Conservation (phyloP, 2,113 vertebrate genomes). For the Stigmatopora argus region DNA sequence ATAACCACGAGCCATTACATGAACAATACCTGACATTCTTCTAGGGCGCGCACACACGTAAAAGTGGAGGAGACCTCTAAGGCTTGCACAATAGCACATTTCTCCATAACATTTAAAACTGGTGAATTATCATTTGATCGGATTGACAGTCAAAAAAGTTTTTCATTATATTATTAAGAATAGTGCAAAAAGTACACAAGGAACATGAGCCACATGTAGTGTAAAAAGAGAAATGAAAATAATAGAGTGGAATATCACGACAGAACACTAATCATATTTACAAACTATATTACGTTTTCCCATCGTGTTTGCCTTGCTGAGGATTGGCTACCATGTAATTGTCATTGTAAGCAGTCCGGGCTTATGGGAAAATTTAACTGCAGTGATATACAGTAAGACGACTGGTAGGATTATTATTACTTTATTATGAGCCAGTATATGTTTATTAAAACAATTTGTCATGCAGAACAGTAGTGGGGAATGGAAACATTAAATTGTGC, state of each 20-base stretch:
- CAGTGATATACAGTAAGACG: constrained; percentile 94
- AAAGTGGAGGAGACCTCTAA: constrained; percentile 69
- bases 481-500: constrained; percentile 97
- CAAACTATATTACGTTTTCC: constrained; percentile 99
- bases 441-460: constrained; percentile 99
- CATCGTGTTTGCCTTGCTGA: constrained; percentile 88
- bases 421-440: constrained; percentile 99
- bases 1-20: constrained; percentile 93
- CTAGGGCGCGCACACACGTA: constrained; percentile 64
- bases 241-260: constrained; percentile 93
- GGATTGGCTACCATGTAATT: constrained; percentile 92
- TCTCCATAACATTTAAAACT: constrained; percentile 80
- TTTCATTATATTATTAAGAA: constrained; percentile 86
- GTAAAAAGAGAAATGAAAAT: constrained; percentile 99
- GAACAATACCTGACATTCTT: constrained; percentile 75
- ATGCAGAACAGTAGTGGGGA: constrained; percentile 98
- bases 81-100: constrained; percentile 71
- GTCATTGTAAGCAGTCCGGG: constrained; percentile 91
- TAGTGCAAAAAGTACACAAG: constrained; percentile 68
- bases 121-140: constrained; percentile 80
- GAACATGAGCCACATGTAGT: constrained; percentile 81
- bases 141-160: constrained; percentile 86
- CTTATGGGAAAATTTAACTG: constrained; percentile 98
- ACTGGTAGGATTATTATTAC: constrained; percentile 99
- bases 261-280: constrained; percentile 99